Base-by-base conservation (phyloP, 1,140 invertebrate species). In the Orchesella cincta region DNA sequence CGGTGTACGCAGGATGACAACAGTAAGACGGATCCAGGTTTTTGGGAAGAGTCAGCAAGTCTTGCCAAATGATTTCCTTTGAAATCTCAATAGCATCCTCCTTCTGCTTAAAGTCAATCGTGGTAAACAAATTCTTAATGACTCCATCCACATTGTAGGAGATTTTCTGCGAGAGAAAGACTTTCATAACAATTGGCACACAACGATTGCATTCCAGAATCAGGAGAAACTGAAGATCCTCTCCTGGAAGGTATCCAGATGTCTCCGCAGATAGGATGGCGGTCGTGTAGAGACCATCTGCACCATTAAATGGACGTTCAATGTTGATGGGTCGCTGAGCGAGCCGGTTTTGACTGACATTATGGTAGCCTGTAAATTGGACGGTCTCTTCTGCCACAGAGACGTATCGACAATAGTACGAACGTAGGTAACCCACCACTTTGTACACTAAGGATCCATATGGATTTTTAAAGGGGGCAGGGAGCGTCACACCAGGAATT, bases 181-280 rank as follows among this genome's bases (percentile, higher is more conserved):
- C 62, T 67, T 67, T 67, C 62, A 67, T 67, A 26, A 67, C 62
- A 23, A 67, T 67, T 67, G 62, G 62, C 62, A 67, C 62, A 33
- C 62, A 67, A 12, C 62, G 62, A 33, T 67, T 67, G 62, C 62
- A 67, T 29, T 67, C 62, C 8, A 67, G 62, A 29, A 67, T 67
- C 8, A 67, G 62, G 23, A 67, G 29, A 33, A 67, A 67, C 3
- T 26, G 62, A 31, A 67, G 62, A 5, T 67, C 62, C n/a, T 67
- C 62, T 33, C 23, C 62, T 12, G 62, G 31, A 29, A 67, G 31
- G n/a, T 67, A 67, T 3, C 62, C 62, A 29, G 28, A 31, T n/a
- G 62, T 18, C 62, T 67, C 26, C 2, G 62, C 31, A 29, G 62
- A 67, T 23, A 67, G 29, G 23, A 31, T 67, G 1, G 62, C 62